Base-by-base conservation (phyloP, 1,140 invertebrate species). In the Rhagoletis zephyria region DNA sequence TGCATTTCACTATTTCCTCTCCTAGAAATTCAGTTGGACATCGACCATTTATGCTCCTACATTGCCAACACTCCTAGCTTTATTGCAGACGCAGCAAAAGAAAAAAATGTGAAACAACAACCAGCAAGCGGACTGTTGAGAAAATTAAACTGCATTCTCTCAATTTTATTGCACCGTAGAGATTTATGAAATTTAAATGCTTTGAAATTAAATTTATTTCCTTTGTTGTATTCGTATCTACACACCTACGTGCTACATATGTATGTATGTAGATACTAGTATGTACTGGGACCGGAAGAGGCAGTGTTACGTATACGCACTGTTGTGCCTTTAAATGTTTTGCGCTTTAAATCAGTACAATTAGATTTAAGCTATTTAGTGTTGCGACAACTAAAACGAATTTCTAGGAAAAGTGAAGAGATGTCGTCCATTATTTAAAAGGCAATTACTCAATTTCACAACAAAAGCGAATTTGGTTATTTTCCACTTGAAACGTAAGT, bases 151-250 rank as follows among this genome's bases (percentile, higher is more conserved):
- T 42, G 7, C 12, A 45, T 74, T 74, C 67, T 74, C 67, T 74
- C 67, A 14, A 10, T 16, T 48, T 74, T 48, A 74, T 74, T 74
- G 67, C 67, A 48, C 40, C 67, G 16, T 16, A 48, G 67, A 74
- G 67, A 74, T 74, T 74, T 74, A 74, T 74, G 42, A 74, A 74
- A 74, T 45, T 74, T 74, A 74, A 74, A 74, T 74, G 67, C 42
- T 45, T 48, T 16, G 12, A 74, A 74, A 74, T 74, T 42, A 74
- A 74, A 74, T 74, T 74, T 74, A 74, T 74, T 74, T 67, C 64
- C 12, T 67, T 74, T 16, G 12, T 30, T 30, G 30, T 30, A 30
- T 30, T 30, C 30, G 30, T 30, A 30, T 30, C 30, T 30, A 30
- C 30, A 30, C 30, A 30, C 30, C 30, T 30, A 30, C 30, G 30